Evolutionary conservation across 2,797 vertebrate species (phyloP), one percentile per base, ranked within the genome.

Genomic region (Ceryle rudis): DNA sequence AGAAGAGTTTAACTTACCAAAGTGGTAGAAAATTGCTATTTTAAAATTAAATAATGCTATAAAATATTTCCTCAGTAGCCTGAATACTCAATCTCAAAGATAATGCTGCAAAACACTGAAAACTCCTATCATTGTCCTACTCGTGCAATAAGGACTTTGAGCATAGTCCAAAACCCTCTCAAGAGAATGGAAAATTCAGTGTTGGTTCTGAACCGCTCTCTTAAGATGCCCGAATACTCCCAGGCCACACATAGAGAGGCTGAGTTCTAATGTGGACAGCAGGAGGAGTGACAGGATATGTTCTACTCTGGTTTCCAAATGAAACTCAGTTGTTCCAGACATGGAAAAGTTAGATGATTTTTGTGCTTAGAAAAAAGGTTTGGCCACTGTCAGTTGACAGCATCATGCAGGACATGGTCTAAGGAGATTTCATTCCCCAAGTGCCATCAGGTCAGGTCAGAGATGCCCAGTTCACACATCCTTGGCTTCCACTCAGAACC

Each of bases 201-300:
- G 26, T 11, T 86, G 54, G 10, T 64, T 89, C n/a, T 54, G 37
- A 67, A 58, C 37, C 47, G 44, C 31, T 70, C 46, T 74, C 35
- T 52, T 47, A 66, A 51, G 55, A 18, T 39, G 67, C 35, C 52
- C 33, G 23, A 44, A 61, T 29, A 14, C 28, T 60, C 35, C 64
- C 64, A 39, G 57, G 39, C 37, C 73, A 75, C 61, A 18, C 0
- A 0, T 2, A 41, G 44, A 82, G 49, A 64, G 31, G 14, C 51
- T 57, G 66, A 72, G 75, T 52, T 35, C 5, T 2, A 9, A 21
- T 6, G 26, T 41, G 60, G 51, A 33, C 37, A 11, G 72, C 12
- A 64, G 46, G 26, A 73, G 26, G 42, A 82, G 42, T 23, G 51
- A 18, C 18, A 55, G 60, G 51, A 3, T 49, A 2, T 9, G 39